A percentile compares a stretch with the other conserved stretches of the same genome.
phyloP scores from a whole-genome alignment of 2,888 invertebrate species.

The Apocheima hispidaria region DNA sequence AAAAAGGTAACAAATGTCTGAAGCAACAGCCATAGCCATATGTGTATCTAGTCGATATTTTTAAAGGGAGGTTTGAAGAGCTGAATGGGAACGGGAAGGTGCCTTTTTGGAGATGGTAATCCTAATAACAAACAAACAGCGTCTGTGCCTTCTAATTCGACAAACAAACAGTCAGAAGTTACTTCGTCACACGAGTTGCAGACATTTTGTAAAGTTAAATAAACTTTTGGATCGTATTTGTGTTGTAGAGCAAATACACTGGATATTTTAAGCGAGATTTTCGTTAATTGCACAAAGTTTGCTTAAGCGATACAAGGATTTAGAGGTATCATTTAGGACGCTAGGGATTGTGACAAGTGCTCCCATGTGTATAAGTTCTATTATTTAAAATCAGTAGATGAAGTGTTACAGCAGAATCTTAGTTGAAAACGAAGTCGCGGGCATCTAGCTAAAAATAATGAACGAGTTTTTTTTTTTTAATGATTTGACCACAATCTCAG shows the following conservation, averaged over 20 bases:
- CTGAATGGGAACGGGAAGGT: conserved; percentile 24
- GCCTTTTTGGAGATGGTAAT: conserved; percentile 61
- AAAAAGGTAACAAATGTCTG: neutral
- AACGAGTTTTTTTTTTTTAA: too few relatives aligned
- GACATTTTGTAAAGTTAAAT: conserved; percentile 69
- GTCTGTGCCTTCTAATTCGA: conserved; percentile 68
- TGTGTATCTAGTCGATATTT: too few relatives aligned
- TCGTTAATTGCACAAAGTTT: conserved; percentile 36
- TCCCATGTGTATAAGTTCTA: neutral
- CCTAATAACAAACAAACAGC: conserved; percentile 69
- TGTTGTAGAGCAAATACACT: conserved; percentile 63
- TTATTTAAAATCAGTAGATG: neutral
- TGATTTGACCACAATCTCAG: too few relatives aligned
- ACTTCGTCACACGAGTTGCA: conserved; percentile 53
- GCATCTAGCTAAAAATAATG: too few relatives aligned
- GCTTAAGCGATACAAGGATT: conserved; percentile 31
- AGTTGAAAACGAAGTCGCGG: too few relatives aligned
- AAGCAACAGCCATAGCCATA: too few relatives aligned
- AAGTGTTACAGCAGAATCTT: too few relatives aligned
- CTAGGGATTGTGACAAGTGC: conserved; percentile 10
- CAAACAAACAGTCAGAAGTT: conserved; percentile 57
- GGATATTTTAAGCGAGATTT: conserved; percentile 39
- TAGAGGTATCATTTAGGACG: conserved; percentile 6
- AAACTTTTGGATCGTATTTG: conserved; percentile 78
- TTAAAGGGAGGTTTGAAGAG: conserved; percentile 30